Percentiles rank a stretch among this genome's conserved stretches.
Evolutionary conservation across 2,888 invertebrate species (phyloP).

Genomic region (Cylindroiulus punctatus): DNA sequence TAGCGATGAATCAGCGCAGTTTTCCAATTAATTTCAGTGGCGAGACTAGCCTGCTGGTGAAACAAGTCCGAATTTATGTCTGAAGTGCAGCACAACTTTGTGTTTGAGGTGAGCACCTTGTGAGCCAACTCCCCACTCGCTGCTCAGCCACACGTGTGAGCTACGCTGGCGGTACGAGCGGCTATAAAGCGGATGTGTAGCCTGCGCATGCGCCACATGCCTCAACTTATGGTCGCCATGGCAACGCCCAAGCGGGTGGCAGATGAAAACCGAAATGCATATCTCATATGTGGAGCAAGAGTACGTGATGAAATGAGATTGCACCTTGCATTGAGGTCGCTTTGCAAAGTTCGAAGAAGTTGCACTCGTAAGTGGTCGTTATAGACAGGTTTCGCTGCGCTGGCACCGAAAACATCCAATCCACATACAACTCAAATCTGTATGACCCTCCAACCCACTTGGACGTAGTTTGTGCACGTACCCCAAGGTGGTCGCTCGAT

Average conservation of each 20-base stretch:
- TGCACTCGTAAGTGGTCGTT: not conserved
- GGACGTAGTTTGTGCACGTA: no score
- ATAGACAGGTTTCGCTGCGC: no score
- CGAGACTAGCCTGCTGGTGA: no score
- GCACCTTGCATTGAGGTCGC: not conserved
- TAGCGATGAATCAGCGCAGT: no score
- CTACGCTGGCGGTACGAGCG: not conserved
- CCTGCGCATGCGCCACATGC: not conserved
- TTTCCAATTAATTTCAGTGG: no score
- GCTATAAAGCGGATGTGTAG: not conserved
- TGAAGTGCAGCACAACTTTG: not conserved
- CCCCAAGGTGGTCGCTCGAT: no score
- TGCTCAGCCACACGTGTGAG: not conserved
- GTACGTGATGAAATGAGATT: not conserved
- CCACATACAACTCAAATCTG: no score
- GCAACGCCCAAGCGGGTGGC: slow-evolving; percentile 26
- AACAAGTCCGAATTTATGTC: not conserved
- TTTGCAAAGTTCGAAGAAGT: not conserved
- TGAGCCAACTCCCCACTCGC: not conserved
- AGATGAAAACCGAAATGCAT: not conserved
- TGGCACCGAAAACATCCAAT: no score
- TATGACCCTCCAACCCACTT: no score
- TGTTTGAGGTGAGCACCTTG: not conserved
- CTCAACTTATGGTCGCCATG: not conserved
- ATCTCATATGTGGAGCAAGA: not conserved